Conservation (phyloP, 2,888 invertebrate species). For the Andrena bucephala region DNA sequence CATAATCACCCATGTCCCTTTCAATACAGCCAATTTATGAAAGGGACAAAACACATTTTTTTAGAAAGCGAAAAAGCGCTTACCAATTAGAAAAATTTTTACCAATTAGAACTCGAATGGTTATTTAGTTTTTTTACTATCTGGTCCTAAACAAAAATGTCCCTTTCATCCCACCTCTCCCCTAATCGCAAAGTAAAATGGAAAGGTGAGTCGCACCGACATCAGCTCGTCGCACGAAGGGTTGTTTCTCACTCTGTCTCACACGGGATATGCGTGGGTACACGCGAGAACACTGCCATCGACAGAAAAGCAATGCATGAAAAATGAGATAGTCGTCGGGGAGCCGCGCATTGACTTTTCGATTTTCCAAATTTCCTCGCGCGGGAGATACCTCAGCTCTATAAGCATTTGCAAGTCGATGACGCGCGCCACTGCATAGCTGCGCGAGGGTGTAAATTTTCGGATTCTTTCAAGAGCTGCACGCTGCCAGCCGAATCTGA, state of each 20-base stretch:
- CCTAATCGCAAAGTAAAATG: no score
- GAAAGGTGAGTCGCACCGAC: no score
- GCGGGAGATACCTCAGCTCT: not conserved
- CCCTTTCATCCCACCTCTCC: no score
- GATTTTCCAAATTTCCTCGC: slow-evolving; percentile 34
- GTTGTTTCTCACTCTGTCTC: not conserved
- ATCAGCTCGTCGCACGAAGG: not conserved
- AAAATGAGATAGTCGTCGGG: slow-evolving; percentile 18
- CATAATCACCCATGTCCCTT: no score
- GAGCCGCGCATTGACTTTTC: not conserved
- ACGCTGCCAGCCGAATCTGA: slow-evolving; percentile 9
- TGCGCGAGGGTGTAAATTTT: slow-evolving; percentile 22
- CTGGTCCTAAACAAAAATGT: no score
- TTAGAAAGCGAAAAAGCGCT: no score
- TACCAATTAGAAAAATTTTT: no score
- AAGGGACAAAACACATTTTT: no score
- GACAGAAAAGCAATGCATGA: slow-evolving; percentile 29
- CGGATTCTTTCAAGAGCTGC: slow-evolving; percentile 16
- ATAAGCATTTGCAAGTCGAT: slow-evolving; percentile 62
- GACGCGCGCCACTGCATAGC: slow-evolving; percentile 1
- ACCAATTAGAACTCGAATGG: no score
- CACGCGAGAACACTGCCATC: not conserved
- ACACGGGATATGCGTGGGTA: no score
- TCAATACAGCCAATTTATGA: no score
- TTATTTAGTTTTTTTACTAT: no score